phyloP scores from a whole-genome alignment of 2,797 vertebrate species.

The Carduelis carduelis region DNA sequence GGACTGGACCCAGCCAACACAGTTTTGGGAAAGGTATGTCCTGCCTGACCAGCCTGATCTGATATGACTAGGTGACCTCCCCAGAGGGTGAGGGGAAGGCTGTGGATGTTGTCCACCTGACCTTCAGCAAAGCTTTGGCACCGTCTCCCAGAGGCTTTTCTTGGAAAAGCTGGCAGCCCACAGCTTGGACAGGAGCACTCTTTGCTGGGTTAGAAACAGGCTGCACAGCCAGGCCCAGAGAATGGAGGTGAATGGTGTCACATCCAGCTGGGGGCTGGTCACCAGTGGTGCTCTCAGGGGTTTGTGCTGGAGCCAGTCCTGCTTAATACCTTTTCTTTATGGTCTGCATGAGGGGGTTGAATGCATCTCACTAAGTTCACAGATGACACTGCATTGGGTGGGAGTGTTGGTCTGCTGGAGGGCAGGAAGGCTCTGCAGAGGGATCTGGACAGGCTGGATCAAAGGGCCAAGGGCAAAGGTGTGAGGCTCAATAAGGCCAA shows the following conservation, averaged over 20 bases:
- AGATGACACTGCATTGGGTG: no score
- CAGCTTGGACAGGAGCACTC: no score
- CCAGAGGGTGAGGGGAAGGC: background rate
- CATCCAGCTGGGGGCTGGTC: background rate
- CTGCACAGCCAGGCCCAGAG: background rate
- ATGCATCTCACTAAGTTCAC: no score
- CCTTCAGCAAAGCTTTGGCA: background rate
- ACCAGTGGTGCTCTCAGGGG: no score
- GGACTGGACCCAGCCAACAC: fast-evolving
- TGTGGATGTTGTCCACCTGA: background rate
- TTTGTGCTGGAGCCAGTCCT: no score
- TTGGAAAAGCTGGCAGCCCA: background rate
- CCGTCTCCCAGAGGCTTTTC: background rate
- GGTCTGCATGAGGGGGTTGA: no score
- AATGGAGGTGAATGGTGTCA: background rate
- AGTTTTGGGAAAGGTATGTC: background rate
- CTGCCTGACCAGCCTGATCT: background rate
- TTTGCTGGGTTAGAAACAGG: background rate
- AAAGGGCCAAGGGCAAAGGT: background rate
- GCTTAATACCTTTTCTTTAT: no score
- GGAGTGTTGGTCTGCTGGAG: background rate
- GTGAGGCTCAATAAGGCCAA: background rate
- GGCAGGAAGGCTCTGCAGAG: background rate
- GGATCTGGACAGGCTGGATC: background rate
- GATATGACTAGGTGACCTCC: background rate